Evolutionary conservation across 2,888 invertebrate species (phyloP), one percentile per base, ranked within the genome.

Genomic region (Colletes collaris): DNA sequence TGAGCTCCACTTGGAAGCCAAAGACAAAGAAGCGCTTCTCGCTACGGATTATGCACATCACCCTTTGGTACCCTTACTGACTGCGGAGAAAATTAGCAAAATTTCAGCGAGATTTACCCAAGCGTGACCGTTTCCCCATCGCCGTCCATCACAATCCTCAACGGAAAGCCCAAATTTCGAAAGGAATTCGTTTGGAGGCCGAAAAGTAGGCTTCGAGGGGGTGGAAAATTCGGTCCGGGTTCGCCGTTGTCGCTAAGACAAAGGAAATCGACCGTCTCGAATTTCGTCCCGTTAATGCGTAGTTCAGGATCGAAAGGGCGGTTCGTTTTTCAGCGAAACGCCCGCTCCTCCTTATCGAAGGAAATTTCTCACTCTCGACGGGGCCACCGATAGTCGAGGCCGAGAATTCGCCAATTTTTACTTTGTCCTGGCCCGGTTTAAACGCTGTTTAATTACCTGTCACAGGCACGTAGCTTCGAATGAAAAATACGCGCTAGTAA

Each of bases 391-490:
- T 56, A 52, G 44, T 4, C 27, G 64, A 19, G 19, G 1, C 11
- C 27, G 16, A 27, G 50, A 27, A 52, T 76, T 64, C 52, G n/a
- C 49, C 50, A n/a, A 79, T 77, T 72, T 79, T 66, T 73, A 56
- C 70, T 67, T 64, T 79, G 27, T 13, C 65, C 50, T n/a, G 63
- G 58, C 44, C 49, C 65, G 40, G 65, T 68, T 79, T 81, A 81
- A 83, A 79, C 62, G 55, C 55, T 69, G 63, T 76, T 81, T 83
- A 83, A 83, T 83, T 79, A 74, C 74, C 76, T 79, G 79, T 74
- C 79, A 72, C 63, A 55, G 6, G 49, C 71, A 46, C 69, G 69
- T 55, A 71, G 16, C 66, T 27, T 11, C 46, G 76, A 66, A 74
- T 72, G 81, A 76, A 75, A 75, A 76, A 74, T 82, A 70, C 68